Base-by-base conservation (phyloP, 2,797 vertebrate species). In the Enteromius treurensis region DNA sequence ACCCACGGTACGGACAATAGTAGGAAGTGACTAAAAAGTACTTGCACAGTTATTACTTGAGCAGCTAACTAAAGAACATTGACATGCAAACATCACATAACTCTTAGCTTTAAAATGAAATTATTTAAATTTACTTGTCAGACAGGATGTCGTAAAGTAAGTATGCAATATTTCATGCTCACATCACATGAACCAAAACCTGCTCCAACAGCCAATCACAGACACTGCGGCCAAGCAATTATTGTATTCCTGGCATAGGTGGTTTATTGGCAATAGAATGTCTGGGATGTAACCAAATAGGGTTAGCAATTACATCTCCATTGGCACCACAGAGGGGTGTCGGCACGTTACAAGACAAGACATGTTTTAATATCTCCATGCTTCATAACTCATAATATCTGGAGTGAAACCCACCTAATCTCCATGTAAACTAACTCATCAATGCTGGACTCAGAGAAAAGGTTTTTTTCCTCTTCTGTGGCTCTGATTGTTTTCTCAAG, bases 281-380 rank as follows among this genome's bases (percentile, higher is more conserved):
- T 70, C 80, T 86, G 86, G 82, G 83, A 84, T 55, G 74, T 77
- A 84, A 86, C 79, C 68, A 71, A 80, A 82, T 84, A 23, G 26
- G 45, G 55, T 82, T 85, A 77, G 85, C 80, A 86, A 87, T 86
- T 86, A 85, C 68, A 82, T 84, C 85, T 82, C 85, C 68, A 81
- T 84, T 81, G 86, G 80, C 84, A 74, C 55, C 73, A 40, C 64
- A 26, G 69, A 83, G 40, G 60, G 65, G 78, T 83, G 84, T 65
- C 81, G 2, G 73, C 26, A 68, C 32, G 79, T 23, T 64, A 79
- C 88, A 87, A 84, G 87, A 87, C 82, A 51, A 82, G 84, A 74
- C 86, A 77, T 69, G 88, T 67, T 86, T 81, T 83, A 81, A 84
- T 85, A 84, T 79, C 9, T 26, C 29, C 34, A 69, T 37, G 42